Conservation (phyloP, 2,113 vertebrate species). For the Leptocoma aspasia region DNA sequence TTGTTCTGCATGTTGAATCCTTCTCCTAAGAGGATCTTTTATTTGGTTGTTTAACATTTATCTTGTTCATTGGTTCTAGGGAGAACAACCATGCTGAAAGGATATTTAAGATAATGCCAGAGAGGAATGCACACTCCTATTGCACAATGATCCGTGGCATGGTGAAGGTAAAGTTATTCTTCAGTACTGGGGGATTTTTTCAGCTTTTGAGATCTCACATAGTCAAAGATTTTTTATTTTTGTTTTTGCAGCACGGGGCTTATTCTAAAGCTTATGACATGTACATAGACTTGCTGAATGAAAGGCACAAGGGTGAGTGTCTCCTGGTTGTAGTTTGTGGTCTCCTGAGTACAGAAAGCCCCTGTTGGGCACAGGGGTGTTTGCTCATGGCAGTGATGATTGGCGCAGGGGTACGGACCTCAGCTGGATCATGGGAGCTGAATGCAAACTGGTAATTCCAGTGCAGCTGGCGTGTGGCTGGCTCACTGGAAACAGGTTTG, state of each 20-base stretch:
- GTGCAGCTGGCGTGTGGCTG: background rate
- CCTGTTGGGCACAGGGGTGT: fast-evolving
- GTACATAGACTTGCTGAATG: slow-evolving; percentile 86
- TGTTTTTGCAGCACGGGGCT: slow-evolving; percentile 76
- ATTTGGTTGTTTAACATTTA: background rate
- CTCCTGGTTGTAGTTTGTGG: background rate
- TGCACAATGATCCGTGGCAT: slow-evolving; percentile 91
- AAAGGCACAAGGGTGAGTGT: slow-evolving; percentile 82
- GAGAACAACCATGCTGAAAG: slow-evolving; percentile 87
- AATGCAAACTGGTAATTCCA: slow-evolving; percentile 29
- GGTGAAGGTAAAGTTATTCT: slow-evolving; percentile 83
- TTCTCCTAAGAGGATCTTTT: background rate
- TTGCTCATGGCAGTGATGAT: slow-evolving; percentile 50
- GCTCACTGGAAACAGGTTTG: background rate
- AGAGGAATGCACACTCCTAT: slow-evolving; percentile 82
- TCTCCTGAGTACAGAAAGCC: background rate
- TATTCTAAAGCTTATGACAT: slow-evolving; percentile 76
- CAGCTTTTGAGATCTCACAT: background rate
- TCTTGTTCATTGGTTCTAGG: slow-evolving; percentile 26
- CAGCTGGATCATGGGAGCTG: slow-evolving; percentile 72
- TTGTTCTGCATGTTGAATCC: background rate
- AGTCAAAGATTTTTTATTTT: background rate
- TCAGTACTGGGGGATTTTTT: background rate
- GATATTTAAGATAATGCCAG: slow-evolving; percentile 89
- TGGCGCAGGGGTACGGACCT: slow-evolving; percentile 70